A percentile compares a stretch with the other conserved stretches of the same genome.
These are phyloP conservation scores for Eretmochelys imbricata DNA, from an alignment of 2,113 vertebrate genomes.

Conservation along the genomic window DNA sequence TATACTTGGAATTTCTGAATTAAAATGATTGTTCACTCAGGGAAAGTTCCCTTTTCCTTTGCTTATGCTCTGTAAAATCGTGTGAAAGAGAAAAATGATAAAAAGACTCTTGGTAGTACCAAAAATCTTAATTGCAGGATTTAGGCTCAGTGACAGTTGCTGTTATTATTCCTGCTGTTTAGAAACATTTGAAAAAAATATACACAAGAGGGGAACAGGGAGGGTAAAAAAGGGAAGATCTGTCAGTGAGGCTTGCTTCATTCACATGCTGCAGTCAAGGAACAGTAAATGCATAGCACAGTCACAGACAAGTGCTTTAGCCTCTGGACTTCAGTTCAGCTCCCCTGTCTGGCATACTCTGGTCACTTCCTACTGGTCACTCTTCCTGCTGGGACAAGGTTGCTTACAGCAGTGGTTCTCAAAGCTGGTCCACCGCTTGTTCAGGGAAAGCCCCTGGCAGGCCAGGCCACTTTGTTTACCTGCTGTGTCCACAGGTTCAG, in stretches of 20 bases:
- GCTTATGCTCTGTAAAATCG: not conserved
- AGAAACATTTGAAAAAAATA: not conserved
- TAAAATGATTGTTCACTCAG: not conserved
- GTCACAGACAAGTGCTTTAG: not conserved
- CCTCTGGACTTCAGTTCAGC: not conserved
- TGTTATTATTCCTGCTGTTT: not conserved
- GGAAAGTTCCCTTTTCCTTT: not conserved
- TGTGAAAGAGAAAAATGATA: not conserved
- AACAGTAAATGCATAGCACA: not conserved
- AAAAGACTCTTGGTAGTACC: not conserved
- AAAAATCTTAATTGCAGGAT: not conserved
- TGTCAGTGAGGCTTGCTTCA: not conserved
- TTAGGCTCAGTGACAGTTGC: not conserved
- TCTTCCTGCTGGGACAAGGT: not conserved
- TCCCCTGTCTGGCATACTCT: fast-evolving
- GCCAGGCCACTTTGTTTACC: no score
- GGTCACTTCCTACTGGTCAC: not conserved
- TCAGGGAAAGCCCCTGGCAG: no score
- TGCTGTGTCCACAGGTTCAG: no score
- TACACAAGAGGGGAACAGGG: not conserved
- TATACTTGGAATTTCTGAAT: not conserved
- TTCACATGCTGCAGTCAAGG: not conserved
- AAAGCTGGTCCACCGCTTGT: no score
- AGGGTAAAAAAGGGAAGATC: not conserved
- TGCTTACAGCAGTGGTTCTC: not conserved